Conservation (phyloP, 2,797 vertebrate genomes). For the Megaceryle alcyon region DNA sequence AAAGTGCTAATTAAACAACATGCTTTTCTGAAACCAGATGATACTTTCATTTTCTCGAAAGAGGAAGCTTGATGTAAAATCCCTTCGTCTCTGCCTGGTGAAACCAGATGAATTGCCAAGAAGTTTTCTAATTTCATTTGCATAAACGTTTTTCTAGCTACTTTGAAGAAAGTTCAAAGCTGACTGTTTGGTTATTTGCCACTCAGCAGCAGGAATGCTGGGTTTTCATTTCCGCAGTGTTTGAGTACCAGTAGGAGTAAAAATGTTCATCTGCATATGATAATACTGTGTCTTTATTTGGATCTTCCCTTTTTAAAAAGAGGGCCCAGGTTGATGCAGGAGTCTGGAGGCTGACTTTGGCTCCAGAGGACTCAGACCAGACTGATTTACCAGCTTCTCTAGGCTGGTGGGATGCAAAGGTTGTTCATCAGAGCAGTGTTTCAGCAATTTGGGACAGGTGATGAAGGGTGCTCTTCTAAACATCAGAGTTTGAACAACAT, state of each 20-base stretch:
- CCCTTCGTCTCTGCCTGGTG: slow-evolving; percentile 31
- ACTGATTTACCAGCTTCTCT: neutral
- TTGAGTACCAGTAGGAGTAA: slow-evolving; percentile 23
- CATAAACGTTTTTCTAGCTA: slow-evolving; percentile 54
- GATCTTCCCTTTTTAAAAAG: neutral
- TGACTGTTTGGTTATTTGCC: slow-evolving; percentile 34
- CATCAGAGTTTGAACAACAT: neutral
- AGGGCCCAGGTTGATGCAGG: neutral
- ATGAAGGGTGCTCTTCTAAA: neutral
- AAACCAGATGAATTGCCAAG: slow-evolving; percentile 64
- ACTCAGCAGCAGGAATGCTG: slow-evolving; percentile 31
- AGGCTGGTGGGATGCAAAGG: neutral
- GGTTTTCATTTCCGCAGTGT: slow-evolving; percentile 36
- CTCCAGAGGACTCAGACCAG: neutral
- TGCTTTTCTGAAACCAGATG: slow-evolving; percentile 57
- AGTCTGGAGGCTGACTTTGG: neutral
- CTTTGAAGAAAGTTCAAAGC: slow-evolving; percentile 70
- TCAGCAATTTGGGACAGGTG: neutral
- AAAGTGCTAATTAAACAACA: slow-evolving; percentile 64
- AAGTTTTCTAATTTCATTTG: slow-evolving; percentile 71
- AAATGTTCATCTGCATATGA: slow-evolving; percentile 16
- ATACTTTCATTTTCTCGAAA: slow-evolving; percentile 73
- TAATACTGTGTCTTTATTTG: slow-evolving; percentile 30
- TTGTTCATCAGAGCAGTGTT: neutral
- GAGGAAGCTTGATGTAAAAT: slow-evolving; percentile 67